Evolutionary conservation across 1,140 invertebrate species (phyloP), one percentile per base, ranked within the genome.

Genomic region (Thrips palmi): DNA sequence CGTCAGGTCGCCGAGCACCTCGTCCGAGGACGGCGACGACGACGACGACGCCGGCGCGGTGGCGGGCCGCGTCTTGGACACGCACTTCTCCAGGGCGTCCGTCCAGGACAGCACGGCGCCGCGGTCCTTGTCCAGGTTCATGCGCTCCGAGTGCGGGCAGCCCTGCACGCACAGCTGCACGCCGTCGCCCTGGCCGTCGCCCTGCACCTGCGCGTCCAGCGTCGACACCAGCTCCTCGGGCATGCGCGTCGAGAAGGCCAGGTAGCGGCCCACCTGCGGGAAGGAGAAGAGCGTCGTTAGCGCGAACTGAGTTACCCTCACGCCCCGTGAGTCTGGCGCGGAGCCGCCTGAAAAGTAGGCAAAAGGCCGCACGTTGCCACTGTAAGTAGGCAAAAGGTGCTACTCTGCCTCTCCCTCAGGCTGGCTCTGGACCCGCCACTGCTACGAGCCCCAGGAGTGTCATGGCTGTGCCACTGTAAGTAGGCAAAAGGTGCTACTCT

Each of bases 111-210:
- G 45, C 12, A 38, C 37, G 33, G 49, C 31, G 6, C 48, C 41
- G n/a, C 47, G 47, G 10, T 44, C 38, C 2, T 49, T 28, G 39
- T 54, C 49, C 12, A 57, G 42, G 34, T 64, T 50, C 20, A 70
- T 57, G 20, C 52, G 49, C 49, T 68, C 64, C 11, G 44, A 45
- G n/a, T 41, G 33, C 0, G 65, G 67, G 44, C 68, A 71, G 7
- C 67, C 67, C 19, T 50, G 47, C 4, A 58, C 51, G 52, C 68
- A 71, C 27, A 71, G 53, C 43, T 67, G 56, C 4, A 60, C 45
- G 5, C 51, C 52, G 11, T 52, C 52, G 14, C 32, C 38, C 3
- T 37, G 29, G 15, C 43, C 47, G 2, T 48, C 47, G 15, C 54
- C 49, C 6, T 46, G 14, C 35, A 10, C 49, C 41, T 37, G 15